Conservation (phyloP, 64 coral and sea anemone genomes). For the Orbicella faveolata region DNA sequence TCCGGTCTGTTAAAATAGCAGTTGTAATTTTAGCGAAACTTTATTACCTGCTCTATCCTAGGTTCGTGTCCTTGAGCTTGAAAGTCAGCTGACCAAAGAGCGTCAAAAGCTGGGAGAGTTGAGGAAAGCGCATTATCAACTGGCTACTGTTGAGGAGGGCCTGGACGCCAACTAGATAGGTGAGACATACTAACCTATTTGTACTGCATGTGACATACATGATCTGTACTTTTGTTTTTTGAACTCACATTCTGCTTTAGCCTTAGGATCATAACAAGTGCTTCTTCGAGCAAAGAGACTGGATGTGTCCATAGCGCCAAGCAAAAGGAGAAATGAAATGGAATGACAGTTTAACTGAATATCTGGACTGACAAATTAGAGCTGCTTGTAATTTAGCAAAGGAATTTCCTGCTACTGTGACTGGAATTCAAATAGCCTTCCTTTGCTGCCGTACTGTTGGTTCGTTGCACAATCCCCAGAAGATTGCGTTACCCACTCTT, state of each 20-base stretch:
- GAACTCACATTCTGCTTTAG: neutral
- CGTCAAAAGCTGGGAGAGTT: conserved; percentile 91
- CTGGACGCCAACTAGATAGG: neutral
- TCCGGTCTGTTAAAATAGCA: too few species aligned
- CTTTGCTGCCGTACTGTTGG: neutral
- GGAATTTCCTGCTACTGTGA: neutral
- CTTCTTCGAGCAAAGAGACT: neutral
- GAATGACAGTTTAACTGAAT: neutral
- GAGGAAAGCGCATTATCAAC: conserved; percentile 89
- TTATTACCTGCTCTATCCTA: neutral
- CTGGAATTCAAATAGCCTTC: neutral
- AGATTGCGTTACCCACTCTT: neutral
- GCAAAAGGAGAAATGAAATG: neutral
- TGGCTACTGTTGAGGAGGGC: conserved; percentile 87
- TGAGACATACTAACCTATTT: neutral
- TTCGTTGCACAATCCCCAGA: neutral
- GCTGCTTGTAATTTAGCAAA: neutral
- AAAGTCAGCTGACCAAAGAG: conserved; percentile 87
- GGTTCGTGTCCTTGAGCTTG: conserved; percentile 90
- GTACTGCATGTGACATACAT: neutral
- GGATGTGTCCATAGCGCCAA: neutral
- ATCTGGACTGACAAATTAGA: neutral
- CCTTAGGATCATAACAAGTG: neutral
- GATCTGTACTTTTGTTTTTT: neutral
- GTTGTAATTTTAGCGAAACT: too few species aligned